Base-by-base conservation (phyloP, 2,113 vertebrate species). In the Clarias gariepinus region DNA sequence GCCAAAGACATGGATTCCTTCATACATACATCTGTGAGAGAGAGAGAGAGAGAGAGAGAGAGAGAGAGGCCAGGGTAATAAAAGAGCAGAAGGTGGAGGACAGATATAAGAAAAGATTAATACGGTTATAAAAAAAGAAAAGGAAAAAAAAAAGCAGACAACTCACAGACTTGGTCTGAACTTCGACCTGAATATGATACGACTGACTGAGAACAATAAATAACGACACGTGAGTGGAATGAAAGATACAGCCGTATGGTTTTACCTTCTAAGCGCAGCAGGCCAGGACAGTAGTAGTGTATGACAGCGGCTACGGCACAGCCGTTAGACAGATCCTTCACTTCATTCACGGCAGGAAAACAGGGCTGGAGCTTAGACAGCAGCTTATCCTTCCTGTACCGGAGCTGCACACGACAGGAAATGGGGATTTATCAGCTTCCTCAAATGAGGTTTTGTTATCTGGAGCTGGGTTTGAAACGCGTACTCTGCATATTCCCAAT, bases 341-440 rank as follows among this genome's bases (percentile, higher is more conserved):
- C 90, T 85, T 94, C 93, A 18, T 94, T 95, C 89, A 98, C 96
- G 0, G 91, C 88, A 0, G 97, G 96, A 87, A 98, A 98, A 68
- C 95, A 89, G 7, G 96, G 96, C 8, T 95, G 95, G 12, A 96
- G 93, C 81, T 94, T 96, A 88, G 96, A 95, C 81, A 94, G 92
- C 0, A 94, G 94, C 47, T 97, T 97, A 88, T 98, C 97, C 91
- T 97, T 98, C 85, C 96, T 96, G 92, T 98, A 98, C 28, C 97
- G 96, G 73, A 97, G 96, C 97, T 98, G 92, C 18, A 88, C 77
- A 86, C 83, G 47, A 88, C 83, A 60, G 86, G 91, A 83, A 84
- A 86, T 63, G 76, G 3, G 84, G 47, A 69, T 74, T 68, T 66
- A 36, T 57, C 53, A 69, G 18, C 21, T 52, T 77, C 30, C 18